Base-by-base conservation (phyloP, 2,797 vertebrate species). In the Crenuchus spilurus region DNA sequence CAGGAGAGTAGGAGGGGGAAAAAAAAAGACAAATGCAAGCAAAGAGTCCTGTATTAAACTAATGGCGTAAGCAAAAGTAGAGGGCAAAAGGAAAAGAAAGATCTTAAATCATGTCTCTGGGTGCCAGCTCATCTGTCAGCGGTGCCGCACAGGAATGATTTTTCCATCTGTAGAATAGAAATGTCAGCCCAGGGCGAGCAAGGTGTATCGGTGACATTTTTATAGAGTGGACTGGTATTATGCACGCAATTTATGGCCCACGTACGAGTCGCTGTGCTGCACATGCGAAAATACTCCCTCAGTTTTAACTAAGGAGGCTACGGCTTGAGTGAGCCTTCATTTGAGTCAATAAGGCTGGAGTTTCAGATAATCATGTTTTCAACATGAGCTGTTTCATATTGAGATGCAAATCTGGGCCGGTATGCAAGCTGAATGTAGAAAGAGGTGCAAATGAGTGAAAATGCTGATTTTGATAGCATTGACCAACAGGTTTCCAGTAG, bases 161-260 rank as follows among this genome's bases (percentile, higher is more conserved):
- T 83, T 78, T 83, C 81, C 77, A 82, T 80, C 81, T 84, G 77
- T 82, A 63, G 72, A 83, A 82, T 80, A 79, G 82, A 83, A 82
- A 83, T 80, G 79, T 83, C 79, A 83, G 77, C 74, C 67, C 58
- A 48, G 72, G 75, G 83, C 78, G 67, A 80, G 74, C 39, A 66
- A 77, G 79, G 76, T 83, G 76, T 73, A 76, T 77, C 80, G 75
- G 77, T 81, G 79, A 80, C 75, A 80, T 83, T 83, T 81, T 81
- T 81, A 79, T 81, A 81, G 77, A 75, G 77, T 77, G 67, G 75
- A 57, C 77, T 63, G 69, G 73, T 81, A 75, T 83, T 83, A 79
- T 78, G 77, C 70, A 75, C 74, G 64, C 54, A 46, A 81, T 83
- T 79, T 81, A 81, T 77, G 74, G 62, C 71, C 28, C 46, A 7